Base-by-base conservation (phyloP, 2,797 vertebrate genomes). In the Valencia hispanica region DNA sequence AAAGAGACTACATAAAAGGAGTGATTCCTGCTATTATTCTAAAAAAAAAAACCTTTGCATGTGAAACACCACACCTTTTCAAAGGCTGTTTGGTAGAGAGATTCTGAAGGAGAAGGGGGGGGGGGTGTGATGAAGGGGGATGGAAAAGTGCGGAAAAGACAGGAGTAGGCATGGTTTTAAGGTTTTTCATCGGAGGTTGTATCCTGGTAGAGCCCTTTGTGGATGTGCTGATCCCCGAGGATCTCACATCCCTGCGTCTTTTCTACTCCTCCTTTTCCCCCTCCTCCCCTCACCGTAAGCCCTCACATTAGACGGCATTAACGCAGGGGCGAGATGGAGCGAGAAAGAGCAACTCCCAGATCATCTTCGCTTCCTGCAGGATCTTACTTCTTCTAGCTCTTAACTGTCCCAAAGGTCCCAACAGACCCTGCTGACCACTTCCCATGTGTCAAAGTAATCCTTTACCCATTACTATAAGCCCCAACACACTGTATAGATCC, bases 1-100 rank as follows among this genome's bases (percentile, higher is more conserved):
- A 89, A 89, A 89, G 88, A 89, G 83, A 88, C 81, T 55, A 89
- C 91, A 93, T 93, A 86, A 93, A 93, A 94, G 88, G 75, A 84
- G 85, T 72, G 77, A 88, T 91, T 92, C 86, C 88, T 76, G 87
- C 91, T 86, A 89, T 93, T 92, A 92, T 91, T 91, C 88, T 83
- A 90, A 92, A 93, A 87, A 92, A 81, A 90, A 92, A 93, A 87
- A 92, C 91, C 91, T 89, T 87, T 85, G 89, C 89, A 88, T 89
- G 92, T 90, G 87, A 89, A 90, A 92, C 82, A 81, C 82, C 87
- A 86, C 83, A 76, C 87, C 80, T 79, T 83, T 87, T 71, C 78
- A 87, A 84, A 73, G 81, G 63, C 59, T 78, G 74, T 73, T 27
- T 18, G 69, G 77, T 45, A 74, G 48, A 63, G 74, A 30, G 34